Conservation (phyloP, 2,888 invertebrate species). For the Chelonus formosanus region DNA sequence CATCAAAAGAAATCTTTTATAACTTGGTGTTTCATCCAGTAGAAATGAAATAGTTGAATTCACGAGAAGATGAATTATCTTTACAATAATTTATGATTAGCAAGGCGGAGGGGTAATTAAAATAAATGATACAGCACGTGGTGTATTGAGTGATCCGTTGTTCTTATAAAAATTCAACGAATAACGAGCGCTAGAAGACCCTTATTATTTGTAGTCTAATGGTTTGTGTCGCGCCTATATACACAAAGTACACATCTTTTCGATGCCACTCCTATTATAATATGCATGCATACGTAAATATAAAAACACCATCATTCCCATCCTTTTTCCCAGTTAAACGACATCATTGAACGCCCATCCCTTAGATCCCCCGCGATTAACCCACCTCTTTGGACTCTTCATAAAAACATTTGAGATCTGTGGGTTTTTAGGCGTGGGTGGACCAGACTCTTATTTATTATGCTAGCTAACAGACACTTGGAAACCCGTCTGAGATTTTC, state of each 20-base stretch:
- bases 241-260: slow-evolving; percentile 14
- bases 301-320: slow-evolving; percentile 7
- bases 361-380: slow-evolving; percentile 37
- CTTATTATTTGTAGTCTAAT: slow-evolving; percentile 21
- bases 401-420: slow-evolving; percentile 37
- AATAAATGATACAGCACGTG: no score
- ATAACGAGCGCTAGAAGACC: slow-evolving; percentile 23
- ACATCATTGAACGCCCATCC: slow-evolving; percentile 19
- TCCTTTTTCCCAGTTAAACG: slow-evolving; percentile 10
- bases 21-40: no score
- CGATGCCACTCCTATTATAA: slow-evolving; percentile 27
- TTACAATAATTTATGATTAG: no score
- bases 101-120: no score
- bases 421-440: slow-evolving; percentile 27
- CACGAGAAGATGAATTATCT: no score
- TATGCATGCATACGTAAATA: slow-evolving; percentile 20
- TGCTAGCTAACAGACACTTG: slow-evolving; percentile 14
- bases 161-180: slow-evolving; percentile 14
- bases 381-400: slow-evolving; percentile 36
- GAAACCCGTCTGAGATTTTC: slow-evolving; percentile 25
- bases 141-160: neutral
- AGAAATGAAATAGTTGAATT: no score
- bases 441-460: slow-evolving; percentile 31
- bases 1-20: no score
- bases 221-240: slow-evolving; percentile 18